Percentiles rank a stretch among this genome's conserved stretches.
phyloP scores from a whole-genome alignment of 2,113 vertebrate genomes.

The Gavialis gangeticus region DNA sequence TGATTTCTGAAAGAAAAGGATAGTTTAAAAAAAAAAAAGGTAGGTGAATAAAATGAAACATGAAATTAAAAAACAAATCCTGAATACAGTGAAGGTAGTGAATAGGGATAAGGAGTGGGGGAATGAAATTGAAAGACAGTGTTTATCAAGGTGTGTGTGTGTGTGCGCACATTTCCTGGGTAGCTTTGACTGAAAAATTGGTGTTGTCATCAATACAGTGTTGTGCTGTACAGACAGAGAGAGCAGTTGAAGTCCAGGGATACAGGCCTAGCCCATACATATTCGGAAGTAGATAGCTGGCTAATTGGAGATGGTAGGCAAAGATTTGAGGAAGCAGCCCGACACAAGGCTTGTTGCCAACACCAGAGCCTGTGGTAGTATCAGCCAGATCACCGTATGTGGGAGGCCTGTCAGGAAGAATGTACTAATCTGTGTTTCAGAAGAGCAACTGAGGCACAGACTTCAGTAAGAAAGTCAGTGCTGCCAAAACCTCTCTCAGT shows the following conservation, averaged over 20 bases:
- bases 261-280: neutral
- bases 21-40: neutral
- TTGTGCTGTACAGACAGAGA: neutral
- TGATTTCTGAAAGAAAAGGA: neutral
- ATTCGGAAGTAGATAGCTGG: neutral
- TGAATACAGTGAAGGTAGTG: neutral
- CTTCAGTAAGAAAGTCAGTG: neutral
- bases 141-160: too few species aligned
- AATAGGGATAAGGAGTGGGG: neutral
- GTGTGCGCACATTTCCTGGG: too few species aligned
- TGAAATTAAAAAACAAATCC: neutral
- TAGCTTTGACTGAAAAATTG: neutral
- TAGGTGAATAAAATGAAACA: neutral
- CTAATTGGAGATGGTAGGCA: neutral
- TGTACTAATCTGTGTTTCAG: neutral
- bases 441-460: neutral
- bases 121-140: neutral
- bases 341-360: neutral
- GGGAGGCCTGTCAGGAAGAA: neutral
- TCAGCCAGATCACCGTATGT: neutral
- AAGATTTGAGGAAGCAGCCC: neutral
- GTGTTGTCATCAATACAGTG: neutral
- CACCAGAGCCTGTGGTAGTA: neutral
- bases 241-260: neutral
- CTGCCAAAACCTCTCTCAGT: neutral